Evolutionary conservation across 2,888 invertebrate genomes (phyloP).

Genomic region (Lagria hirta): DNA sequence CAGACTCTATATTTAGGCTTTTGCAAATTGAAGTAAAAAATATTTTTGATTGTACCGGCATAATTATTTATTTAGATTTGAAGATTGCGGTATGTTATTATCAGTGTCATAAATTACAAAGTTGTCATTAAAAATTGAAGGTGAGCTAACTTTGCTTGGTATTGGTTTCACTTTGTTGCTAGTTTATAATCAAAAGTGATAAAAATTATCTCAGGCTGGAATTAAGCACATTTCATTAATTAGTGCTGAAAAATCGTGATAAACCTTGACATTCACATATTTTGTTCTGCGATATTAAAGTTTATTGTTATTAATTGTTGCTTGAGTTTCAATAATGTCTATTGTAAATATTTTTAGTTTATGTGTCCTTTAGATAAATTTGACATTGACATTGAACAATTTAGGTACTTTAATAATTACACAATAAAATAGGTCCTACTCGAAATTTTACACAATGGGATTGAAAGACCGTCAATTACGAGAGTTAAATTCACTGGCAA

Average conservation of each 20-base stretch:
- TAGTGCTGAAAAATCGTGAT: slow-evolving; percentile 18
- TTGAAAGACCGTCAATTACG: slow-evolving; percentile 10
- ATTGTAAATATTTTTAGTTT: slow-evolving; percentile 26
- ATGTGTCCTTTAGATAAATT: slow-evolving; percentile 30
- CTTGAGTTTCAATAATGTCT: slow-evolving; percentile 18
- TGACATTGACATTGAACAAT: slow-evolving; percentile 31
- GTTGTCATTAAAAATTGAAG: no score
- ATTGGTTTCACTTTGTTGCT: no score
- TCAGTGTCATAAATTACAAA: no score
- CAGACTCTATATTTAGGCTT: no score
- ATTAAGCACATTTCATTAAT: slow-evolving; percentile 9
- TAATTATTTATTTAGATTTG: no score
- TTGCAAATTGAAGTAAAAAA: no score
- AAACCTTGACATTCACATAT: slow-evolving; percentile 27
- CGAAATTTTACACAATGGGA: slow-evolving; percentile 19
- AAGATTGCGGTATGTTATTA: no score
- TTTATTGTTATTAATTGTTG: slow-evolving; percentile 29
- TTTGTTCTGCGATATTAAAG: slow-evolving; percentile 23
- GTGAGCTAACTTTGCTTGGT: no score
- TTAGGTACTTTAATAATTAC: slow-evolving; percentile 23
- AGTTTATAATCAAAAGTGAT: no score
- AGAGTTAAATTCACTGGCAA: slow-evolving; percentile 2
- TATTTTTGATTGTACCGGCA: no score
- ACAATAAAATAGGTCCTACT: slow-evolving; percentile 23
- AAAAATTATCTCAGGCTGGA: no score